These are phyloP conservation scores for Melanotaenia nigrans DNA, from an alignment of 2,797 vertebrate genomes.

Conservation along the genomic window DNA sequence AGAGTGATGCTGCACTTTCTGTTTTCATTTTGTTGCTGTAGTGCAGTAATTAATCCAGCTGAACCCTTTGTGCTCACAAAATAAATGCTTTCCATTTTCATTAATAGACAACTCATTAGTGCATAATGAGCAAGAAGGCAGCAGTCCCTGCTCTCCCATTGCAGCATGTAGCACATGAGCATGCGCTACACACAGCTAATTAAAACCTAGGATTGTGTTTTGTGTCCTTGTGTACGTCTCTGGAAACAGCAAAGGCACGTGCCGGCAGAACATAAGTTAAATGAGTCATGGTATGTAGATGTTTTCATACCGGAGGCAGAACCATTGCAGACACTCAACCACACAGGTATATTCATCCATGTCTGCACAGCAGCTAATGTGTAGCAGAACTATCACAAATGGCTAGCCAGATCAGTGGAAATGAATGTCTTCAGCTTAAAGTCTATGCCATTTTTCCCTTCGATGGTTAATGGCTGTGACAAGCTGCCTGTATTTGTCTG, in stretches of 20 bases:
- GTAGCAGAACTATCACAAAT: not conserved
- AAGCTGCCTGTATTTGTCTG: constrained; percentile 5
- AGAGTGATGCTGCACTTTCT: constrained; percentile 78
- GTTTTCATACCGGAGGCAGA: constrained; percentile 24
- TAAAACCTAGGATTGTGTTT: constrained; percentile 68
- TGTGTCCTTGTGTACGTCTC: constrained; percentile 48
- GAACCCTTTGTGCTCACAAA: constrained; percentile 84
- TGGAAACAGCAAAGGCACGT: constrained; percentile 24
- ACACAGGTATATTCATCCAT: not conserved
- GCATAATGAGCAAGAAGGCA: constrained; percentile 82
- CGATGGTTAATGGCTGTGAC: constrained; percentile 21
- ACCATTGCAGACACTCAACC: not conserved
- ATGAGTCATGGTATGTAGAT: constrained; percentile 50
- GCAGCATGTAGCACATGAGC: constrained; percentile 65
- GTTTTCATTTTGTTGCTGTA: constrained; percentile 83
- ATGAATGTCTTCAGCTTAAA: constrained; percentile 14
- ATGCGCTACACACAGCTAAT: constrained; percentile 71
- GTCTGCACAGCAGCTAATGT: not conserved
- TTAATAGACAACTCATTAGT: constrained; percentile 89
- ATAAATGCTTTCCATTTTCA: constrained; percentile 89
- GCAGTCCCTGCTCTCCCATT: constrained; percentile 66
- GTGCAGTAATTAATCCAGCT: constrained; percentile 86
- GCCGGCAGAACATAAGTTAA: constrained; percentile 49
- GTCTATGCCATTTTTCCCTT: not conserved
- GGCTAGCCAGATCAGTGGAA: not conserved